Evolutionary conservation across 2,888 invertebrate species (phyloP).

Genomic region (Lasioglossum zephyrum): DNA sequence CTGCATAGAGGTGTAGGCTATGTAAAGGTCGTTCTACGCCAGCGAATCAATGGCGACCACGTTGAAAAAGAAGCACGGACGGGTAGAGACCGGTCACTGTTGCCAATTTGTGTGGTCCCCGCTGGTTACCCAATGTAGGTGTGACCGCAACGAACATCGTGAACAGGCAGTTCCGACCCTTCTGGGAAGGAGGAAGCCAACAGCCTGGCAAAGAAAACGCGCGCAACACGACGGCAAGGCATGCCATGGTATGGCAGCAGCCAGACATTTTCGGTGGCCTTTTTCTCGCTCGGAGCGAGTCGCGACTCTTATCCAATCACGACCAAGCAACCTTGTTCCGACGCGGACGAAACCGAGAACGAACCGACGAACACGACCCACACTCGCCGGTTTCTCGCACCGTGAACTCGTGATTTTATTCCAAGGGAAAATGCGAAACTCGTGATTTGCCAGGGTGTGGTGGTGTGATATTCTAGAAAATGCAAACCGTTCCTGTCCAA

Average conservation of each 20-base stretch:
- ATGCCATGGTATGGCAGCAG: neutral
- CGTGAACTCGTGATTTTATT: neutral
- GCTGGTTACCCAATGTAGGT: constrained; percentile 71
- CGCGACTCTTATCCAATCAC: constrained; percentile 18
- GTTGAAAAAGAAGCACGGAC: constrained; percentile 56
- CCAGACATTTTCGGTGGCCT: constrained; percentile 47
- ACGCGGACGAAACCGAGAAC: no score
- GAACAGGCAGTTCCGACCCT: constrained; percentile 76
- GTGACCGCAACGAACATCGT: constrained; percentile 78
- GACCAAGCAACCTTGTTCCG: constrained; percentile 2
- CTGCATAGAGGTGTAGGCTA: constrained; percentile 74
- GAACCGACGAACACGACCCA: neutral
- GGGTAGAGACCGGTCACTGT: constrained; percentile 38
- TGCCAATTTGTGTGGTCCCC: constrained; percentile 71
- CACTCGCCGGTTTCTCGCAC: neutral
- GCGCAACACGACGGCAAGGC: constrained; percentile 59
- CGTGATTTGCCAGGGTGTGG: constrained; percentile 23
- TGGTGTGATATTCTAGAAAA: constrained; percentile 22
- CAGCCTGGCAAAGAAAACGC: constrained; percentile 64
- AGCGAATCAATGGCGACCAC: constrained; percentile 33
- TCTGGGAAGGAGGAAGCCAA: constrained; percentile 72
- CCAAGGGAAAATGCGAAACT: neutral
- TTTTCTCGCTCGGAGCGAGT: constrained; percentile 20
- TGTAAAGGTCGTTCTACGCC: constrained; percentile 74
- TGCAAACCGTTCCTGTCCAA: neutral